Evolutionary conservation across 2,113 vertebrate species (phyloP).

Genomic region (Epinephelus moara): DNA sequence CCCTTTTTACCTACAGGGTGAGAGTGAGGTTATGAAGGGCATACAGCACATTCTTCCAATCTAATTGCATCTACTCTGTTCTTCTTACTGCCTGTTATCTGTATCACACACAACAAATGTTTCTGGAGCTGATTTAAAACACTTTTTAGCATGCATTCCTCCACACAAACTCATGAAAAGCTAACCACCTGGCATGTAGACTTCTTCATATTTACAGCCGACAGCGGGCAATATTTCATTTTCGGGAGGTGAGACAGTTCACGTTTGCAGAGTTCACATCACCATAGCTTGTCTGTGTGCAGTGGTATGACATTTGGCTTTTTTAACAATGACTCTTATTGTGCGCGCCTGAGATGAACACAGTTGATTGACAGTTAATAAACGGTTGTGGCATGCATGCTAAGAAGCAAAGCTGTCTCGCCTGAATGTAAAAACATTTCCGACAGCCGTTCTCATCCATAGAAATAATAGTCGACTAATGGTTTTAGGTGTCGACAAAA

Average conservation of each 20-base stretch:
- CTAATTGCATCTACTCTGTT: constrained; percentile 56
- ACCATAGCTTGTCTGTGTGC: constrained; percentile 53
- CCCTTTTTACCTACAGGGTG: not conserved
- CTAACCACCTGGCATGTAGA: constrained; percentile 29
- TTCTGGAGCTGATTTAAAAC: constrained; percentile 51
- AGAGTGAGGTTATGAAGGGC: constrained; percentile 13
- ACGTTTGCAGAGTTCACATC: constrained; percentile 41
- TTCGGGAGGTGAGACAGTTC: not conserved
- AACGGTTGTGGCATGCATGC: constrained; percentile 52
- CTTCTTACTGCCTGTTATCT: constrained; percentile 55
- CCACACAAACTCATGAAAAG: constrained; percentile 4
- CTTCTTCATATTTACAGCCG: constrained; percentile 17
- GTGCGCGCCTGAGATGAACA: constrained; percentile 60
- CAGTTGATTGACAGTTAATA: constrained; percentile 66
- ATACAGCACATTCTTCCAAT: constrained; percentile 59
- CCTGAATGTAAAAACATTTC: constrained; percentile 33
- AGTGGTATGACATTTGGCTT: constrained; percentile 54
- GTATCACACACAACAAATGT: constrained; percentile 39
- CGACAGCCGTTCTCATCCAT: constrained; percentile 23
- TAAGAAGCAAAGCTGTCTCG: constrained; percentile 31
- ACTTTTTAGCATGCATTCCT: constrained; percentile 61
- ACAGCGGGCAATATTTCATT: constrained; percentile 21
- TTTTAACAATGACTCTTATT: constrained; percentile 58
- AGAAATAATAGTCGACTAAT: constrained; percentile 18
- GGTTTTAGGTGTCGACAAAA: constrained; percentile 31